phyloP scores from a whole-genome alignment of 2,797 vertebrate species.

The Pangasius larnaudii region DNA sequence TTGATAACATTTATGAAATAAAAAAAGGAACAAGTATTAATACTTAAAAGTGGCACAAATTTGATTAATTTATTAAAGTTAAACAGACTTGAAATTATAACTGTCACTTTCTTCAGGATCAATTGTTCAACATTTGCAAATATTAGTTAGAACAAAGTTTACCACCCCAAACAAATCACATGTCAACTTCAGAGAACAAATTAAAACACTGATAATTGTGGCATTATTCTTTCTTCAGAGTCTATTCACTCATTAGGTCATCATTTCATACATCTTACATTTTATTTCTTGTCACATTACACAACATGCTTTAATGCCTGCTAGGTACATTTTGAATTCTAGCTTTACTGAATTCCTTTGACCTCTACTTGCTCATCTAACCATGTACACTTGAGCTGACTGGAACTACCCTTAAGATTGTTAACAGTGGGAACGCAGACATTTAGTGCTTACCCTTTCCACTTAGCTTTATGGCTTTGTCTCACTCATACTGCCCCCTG shows the following conservation, averaged over 20 bases:
- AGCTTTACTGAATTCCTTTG: neutral
- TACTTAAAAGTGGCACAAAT: no score
- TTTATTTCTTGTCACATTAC: neutral
- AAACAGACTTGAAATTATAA: neutral
- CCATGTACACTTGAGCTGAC: neutral
- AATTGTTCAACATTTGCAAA: neutral
- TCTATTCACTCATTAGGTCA: neutral
- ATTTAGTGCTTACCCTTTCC: neutral
- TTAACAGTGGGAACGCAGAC: neutral
- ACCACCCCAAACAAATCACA: neutral
- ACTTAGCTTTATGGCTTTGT: neutral
- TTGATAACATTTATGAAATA: neutral
- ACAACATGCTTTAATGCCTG: neutral
- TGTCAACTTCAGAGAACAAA: neutral
- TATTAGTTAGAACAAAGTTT: neutral
- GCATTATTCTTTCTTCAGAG: neutral
- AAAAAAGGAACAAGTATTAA: neutral
- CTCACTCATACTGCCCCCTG: constrained; percentile 3
- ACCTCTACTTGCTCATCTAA: neutral
- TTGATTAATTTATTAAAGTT: neutral
- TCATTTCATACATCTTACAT: neutral
- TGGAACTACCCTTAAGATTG: neutral
- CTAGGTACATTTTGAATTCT: neutral
- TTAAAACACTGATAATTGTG: neutral
- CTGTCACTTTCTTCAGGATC: neutral